A percentile compares a stretch with the other conserved stretches of the same genome.
Conservation (phyloP, 2,888 invertebrate genomes). For the Xylocampa areola region DNA sequence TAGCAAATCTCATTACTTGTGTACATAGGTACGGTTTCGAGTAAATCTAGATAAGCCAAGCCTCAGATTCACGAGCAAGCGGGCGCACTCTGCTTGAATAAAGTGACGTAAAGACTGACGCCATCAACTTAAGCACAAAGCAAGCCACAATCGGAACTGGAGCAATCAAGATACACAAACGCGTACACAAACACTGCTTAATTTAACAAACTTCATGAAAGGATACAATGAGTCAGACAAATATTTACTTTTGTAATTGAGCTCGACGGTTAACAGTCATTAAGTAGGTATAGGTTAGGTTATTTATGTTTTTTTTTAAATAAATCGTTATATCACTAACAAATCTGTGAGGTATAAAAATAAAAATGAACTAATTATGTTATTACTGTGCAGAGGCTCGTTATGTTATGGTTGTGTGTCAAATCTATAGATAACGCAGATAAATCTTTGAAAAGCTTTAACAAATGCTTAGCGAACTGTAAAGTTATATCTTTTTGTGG, state of each 20-base stretch:
- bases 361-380: too few relatives aligned
- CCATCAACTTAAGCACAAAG: conserved; percentile 68
- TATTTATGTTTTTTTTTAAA: conserved; percentile 24
- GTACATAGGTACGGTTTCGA: conserved; percentile 61
- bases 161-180: conserved; percentile 66
- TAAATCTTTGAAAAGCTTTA: too few relatives aligned
- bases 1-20: conserved; percentile 68
- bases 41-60: conserved; percentile 70
- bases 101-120: conserved; percentile 64
- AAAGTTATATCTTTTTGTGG: too few relatives aligned
- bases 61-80: conserved; percentile 64
- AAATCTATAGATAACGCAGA: too few relatives aligned
- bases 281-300: too few relatives aligned
- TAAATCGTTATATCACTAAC: conserved; percentile 1
- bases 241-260: conserved; percentile 55
- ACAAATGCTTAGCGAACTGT: too few relatives aligned
- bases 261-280: conserved; percentile 31
- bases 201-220: conserved; percentile 58
- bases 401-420: too few relatives aligned
- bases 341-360: too few relatives aligned
- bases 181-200: conserved; percentile 60
- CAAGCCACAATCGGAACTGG: conserved; percentile 64
- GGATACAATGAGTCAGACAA: conserved; percentile 52
- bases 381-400: too few relatives aligned
- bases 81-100: conserved; percentile 63